Evolutionary conservation across 2,113 vertebrate genomes (phyloP).

Genomic region (Phylloscopus whistleri): DNA sequence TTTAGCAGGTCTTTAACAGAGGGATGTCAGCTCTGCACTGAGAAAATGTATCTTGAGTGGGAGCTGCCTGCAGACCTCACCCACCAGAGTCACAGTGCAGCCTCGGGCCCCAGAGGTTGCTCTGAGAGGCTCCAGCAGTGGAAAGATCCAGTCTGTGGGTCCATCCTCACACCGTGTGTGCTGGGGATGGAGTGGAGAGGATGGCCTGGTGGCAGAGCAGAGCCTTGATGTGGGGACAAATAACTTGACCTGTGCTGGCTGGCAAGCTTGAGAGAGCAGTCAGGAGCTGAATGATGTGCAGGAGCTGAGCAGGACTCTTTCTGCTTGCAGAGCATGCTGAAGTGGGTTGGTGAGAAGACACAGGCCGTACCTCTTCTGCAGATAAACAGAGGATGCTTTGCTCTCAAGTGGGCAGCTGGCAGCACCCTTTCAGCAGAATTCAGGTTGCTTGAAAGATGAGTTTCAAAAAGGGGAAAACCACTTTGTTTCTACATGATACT

Average conservation of each 20-base stretch:
- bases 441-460: not conserved
- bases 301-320: not conserved
- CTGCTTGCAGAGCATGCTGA: not conserved
- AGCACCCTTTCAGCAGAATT: conserved; percentile 16
- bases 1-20: not conserved
- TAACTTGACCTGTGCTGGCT: not conserved
- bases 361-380: not conserved
- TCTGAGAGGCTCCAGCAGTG: not conserved
- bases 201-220: not conserved
- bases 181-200: not conserved
- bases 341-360: not conserved
- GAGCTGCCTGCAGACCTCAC: not conserved
- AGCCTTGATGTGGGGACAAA: not conserved
- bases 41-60: not conserved
- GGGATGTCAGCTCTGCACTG: not conserved
- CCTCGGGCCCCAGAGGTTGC: not conserved
- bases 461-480: not conserved
- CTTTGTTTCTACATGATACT: not conserved
- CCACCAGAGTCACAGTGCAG: not conserved
- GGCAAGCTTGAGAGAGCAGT: not conserved
- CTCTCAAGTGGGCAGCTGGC: not conserved
- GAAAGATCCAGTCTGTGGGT: not conserved
- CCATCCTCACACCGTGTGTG: not conserved
- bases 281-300: not conserved
- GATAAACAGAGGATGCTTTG: not conserved